phyloP scores from a whole-genome alignment of 2,113 vertebrate species.

The Alectura lathami region DNA sequence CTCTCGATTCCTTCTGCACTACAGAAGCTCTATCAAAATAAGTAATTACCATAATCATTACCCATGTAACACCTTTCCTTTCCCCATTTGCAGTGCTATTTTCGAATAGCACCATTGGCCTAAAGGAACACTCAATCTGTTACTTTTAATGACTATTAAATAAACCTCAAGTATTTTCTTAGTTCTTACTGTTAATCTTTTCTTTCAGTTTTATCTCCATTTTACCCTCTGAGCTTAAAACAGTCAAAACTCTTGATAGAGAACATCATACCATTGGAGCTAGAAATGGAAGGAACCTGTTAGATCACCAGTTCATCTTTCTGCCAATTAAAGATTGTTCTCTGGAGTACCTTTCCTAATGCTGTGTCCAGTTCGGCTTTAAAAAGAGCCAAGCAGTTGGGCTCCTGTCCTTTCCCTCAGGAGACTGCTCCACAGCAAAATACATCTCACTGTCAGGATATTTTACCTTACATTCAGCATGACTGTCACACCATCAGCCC shows the following conservation, averaged over 20 bases:
- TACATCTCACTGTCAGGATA: slow-evolving; percentile 6
- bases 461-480: slow-evolving; percentile 20
- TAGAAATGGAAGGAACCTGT: neutral
- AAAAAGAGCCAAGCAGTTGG: slow-evolving; percentile 13
- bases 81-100: neutral
- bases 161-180: neutral
- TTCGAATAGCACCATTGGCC: neutral
- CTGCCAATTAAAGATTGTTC: neutral
- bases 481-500: slow-evolving; percentile 44
- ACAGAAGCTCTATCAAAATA: neutral
- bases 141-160: neutral
- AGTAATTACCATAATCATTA: neutral
- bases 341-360: neutral
- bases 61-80: neutral
- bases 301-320: neutral
- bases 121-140: neutral
- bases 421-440: slow-evolving; percentile 6
- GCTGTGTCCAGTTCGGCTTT: neutral
- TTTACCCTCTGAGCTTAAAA: neutral
- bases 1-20: neutral
- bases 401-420: neutral
- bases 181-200: neutral
- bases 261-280: neutral
- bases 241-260: neutral
- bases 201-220: neutral